Base-by-base conservation (phyloP, 2,797 vertebrate species). In the Emydoidea blandingii region DNA sequence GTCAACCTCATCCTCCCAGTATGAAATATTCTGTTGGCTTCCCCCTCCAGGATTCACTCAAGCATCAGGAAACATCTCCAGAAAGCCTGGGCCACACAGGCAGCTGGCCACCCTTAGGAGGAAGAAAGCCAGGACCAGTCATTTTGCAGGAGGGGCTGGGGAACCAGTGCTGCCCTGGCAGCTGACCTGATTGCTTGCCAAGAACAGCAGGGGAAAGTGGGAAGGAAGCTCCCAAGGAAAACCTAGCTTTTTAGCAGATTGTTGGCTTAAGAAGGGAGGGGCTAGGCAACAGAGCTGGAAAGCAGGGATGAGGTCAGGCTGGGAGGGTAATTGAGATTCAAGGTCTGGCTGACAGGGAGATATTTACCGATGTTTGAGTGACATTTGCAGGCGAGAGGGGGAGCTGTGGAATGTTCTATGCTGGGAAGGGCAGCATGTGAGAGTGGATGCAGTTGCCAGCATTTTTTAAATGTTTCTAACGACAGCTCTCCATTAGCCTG, bases 151-250 rank as follows among this genome's bases (percentile, higher is more conserved):
- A 92, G 57, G 11, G 90, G 57, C 37, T 29, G 50, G 3, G 25
- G 50, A 80, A 34, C 25, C 74, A 89, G 68, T 12, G 10, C 87
- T 81, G 86, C 52, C 81, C 88, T 81, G 72, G 86, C 79, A 89
- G 85, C 47, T 76, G 53, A 90, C 53, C 31, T 49, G 14, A 31
- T 50, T 47, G 41, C 54, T 93, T 89, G 89, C 89, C 88, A 95
- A 52, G 68, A 89, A 76, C 29, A 90, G 27, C 27, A 76, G 54
- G 44, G 44, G 80, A 91, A 92, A 53, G 10, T 65, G 79, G 37
- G 23, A 59, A 88, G 11, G 31, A n/a, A 31, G 2, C 82, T 95
- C 86, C 47, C 91, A 50, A 81, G 54, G 90, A 90, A 96, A 91
- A 90, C 6, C 5, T 95, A 37, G 87, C 52, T 25, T 49, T 84